Percentiles rank a stretch among this genome's conserved stretches.
Conservation (phyloP, 1,140 invertebrate species). For the Drosophila pruinosa region DNA sequence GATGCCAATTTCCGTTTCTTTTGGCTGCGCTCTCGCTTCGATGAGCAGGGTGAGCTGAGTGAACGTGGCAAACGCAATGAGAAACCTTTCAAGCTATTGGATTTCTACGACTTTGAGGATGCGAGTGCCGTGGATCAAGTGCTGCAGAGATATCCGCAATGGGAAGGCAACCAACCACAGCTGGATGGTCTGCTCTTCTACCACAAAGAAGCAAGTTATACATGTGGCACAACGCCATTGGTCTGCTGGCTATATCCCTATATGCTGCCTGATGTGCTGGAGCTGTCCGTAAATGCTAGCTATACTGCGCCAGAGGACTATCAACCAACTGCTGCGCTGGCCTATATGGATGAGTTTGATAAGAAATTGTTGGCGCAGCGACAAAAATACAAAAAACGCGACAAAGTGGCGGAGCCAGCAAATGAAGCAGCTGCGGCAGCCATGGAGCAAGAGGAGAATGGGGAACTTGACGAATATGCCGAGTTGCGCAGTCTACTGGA, state of each 20-base stretch:
- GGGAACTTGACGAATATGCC: constrained; percentile 48
- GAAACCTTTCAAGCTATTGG: constrained; percentile 50
- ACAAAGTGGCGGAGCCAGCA: not conserved
- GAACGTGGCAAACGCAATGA: constrained; percentile 42
- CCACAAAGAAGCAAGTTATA: constrained; percentile 91
- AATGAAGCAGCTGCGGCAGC: not conserved
- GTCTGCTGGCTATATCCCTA: constrained; percentile 94
- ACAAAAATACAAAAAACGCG: constrained; percentile 1
- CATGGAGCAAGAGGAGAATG: constrained; percentile 35
- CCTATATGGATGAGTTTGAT: constrained; percentile 84
- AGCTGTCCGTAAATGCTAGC: constrained; percentile 81
- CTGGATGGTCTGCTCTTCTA: constrained; percentile 93
- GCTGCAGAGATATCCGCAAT: constrained; percentile 62
- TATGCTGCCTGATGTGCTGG: constrained; percentile 92
- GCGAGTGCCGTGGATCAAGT: constrained; percentile 32
- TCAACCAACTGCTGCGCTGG: constrained; percentile 80
- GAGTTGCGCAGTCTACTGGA: constrained; percentile 50
- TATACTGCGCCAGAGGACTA: constrained; percentile 84
- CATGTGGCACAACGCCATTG: constrained; percentile 90
- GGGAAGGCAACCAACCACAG: constrained; percentile 72
- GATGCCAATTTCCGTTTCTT: constrained; percentile 85
- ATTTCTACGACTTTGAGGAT: constrained; percentile 64
- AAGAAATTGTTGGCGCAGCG: constrained; percentile 36
- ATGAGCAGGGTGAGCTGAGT: constrained; percentile 34
- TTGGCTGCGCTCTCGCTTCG: constrained; percentile 73